Evolutionary conservation across 37 sponge, comb jelly and placozoan species (phyloP).

Genomic region (Halichondria panicea): DNA sequence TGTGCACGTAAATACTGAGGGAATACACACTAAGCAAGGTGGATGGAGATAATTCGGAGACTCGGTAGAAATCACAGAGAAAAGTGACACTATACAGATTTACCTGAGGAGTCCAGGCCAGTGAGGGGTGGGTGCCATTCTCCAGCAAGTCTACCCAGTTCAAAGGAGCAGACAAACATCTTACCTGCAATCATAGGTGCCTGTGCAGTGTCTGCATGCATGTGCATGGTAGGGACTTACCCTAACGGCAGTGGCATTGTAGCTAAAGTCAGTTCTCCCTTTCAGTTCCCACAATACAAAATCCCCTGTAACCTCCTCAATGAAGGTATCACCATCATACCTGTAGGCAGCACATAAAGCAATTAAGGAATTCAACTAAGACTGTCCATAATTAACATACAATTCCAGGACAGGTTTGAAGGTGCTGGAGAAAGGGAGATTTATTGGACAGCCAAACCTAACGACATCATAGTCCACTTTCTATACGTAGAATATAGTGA

Average conservation of each 20-base stretch:
- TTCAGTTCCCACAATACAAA: slow-evolving; percentile 40
- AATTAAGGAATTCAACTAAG: background rate
- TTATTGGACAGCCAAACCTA: slow-evolving; percentile 33
- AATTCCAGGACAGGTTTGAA: slow-evolving; percentile 24
- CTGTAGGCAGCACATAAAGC: background rate
- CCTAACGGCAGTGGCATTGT: slow-evolving; percentile 22
- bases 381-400: background rate
- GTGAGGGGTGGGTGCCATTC: slow-evolving; percentile 15
- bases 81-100: no score
- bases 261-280: slow-evolving; percentile 21
- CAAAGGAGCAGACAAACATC: slow-evolving; percentile 14
- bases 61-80: no score
- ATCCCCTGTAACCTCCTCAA: slow-evolving; percentile 26
- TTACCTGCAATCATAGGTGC: slow-evolving; percentile 4
- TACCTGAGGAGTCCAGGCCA: slow-evolving; percentile 38
- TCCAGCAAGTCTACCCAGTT: slow-evolving; percentile 12
- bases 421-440: background rate
- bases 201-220: background rate
- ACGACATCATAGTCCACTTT: slow-evolving; percentile 2
- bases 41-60: no score
- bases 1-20: no score
- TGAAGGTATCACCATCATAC: slow-evolving; percentile 19
- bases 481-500: background rate
- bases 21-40: no score
- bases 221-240: background rate